Evolutionary conservation across 2,113 vertebrate species (phyloP).

Genomic region (Ciconia maguari): DNA sequence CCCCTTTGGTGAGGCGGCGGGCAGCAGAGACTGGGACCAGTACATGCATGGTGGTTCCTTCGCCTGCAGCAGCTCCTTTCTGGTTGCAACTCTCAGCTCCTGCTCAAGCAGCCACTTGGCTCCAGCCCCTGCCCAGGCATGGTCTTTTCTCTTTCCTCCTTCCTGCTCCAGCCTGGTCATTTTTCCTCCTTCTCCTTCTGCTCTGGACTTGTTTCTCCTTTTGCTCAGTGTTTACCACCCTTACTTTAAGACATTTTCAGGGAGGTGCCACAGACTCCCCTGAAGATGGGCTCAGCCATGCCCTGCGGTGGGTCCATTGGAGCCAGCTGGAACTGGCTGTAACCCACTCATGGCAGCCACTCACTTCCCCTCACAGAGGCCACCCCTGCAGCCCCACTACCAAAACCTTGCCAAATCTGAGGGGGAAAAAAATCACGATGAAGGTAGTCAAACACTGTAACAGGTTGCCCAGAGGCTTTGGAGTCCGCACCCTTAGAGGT

Average conservation of each 20-base stretch:
- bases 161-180: not conserved
- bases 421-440: not conserved
- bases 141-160: not conserved
- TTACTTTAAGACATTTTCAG: not conserved
- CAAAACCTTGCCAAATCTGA: not conserved
- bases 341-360: not conserved
- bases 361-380: no score
- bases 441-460: not conserved
- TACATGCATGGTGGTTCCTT: fast-evolving
- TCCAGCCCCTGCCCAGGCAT: not conserved
- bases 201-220: not conserved
- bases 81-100: not conserved
- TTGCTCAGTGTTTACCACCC: not conserved
- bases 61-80: not conserved
- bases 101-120: not conserved
- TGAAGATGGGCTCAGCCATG: not conserved
- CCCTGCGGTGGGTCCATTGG: not conserved
- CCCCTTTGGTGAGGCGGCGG: not conserved
- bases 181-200: not conserved
- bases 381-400: not conserved
- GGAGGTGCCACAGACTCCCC: not conserved
- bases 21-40: not conserved
- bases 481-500: not conserved
- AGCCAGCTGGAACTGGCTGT: not conserved
- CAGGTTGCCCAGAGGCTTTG: not conserved